Base-by-base conservation (phyloP, 2,797 vertebrate species). In the Sebastes diploproa region DNA sequence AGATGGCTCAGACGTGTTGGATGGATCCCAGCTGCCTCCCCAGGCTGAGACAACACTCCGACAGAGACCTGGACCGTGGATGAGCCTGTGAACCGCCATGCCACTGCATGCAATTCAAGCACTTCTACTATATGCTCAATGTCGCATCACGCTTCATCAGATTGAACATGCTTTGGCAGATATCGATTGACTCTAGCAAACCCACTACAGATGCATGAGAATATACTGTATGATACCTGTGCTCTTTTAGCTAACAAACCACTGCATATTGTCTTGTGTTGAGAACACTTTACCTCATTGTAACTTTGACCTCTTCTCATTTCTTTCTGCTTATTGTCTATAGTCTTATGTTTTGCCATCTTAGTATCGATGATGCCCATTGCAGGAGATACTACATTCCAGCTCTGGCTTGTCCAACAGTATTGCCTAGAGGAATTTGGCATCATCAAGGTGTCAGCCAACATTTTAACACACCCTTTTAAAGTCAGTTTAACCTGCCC, bases 61-160 rank as follows among this genome's bases (percentile, higher is more conserved):
- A 11, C 96, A 96, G 85, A 95, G 96, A 92, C 89, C 88, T 3
- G 94, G 93, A 13, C 89, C 91, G 13, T 94, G 92, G 90, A 94
- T 94, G 92, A 95, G 92, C 68, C 92, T 94, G 77, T 96, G 83
- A 95, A 80, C 29, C 75, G 77, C 29, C 75, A 55, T 30, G 10
- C n/a, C 20, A 3, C 54, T 30, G 59, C 46, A 36, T 38, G 42
- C 7, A 38, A 1, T 50, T 18, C 64, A 32, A 81, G 67, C 66
- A 72, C 38, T 30, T 64, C 4, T 29, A 42, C 59, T 68, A 20
- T 55, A 56, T 67, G 36, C 71, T 79, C 14, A 42, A 29, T 61
- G 55, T 70, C 22, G 59, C 61, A 56, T 80, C 67, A 18, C 29
- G 50, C 22, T 27, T 58, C 7, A 63, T 52, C 66, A 84, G 46